These are phyloP conservation scores for Melipona quadrifasciata DNA, from an alignment of 1,140 invertebrate species.

Conservation along the genomic window DNA sequence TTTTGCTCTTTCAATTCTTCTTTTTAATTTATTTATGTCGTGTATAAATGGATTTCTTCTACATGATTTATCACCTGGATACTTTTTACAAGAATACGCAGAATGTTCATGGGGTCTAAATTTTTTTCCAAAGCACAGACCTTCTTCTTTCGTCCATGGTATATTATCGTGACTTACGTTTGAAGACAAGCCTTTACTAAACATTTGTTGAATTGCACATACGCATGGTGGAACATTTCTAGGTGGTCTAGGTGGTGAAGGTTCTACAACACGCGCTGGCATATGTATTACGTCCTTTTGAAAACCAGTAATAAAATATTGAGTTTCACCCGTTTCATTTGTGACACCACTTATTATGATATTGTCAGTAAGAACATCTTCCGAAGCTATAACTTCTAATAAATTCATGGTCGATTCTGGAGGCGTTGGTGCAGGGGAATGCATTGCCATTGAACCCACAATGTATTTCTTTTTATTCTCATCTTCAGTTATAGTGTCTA, in stretches of 20 bases:
- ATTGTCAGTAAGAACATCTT: conserved; percentile 63
- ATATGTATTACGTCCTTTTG: conserved; percentile 57
- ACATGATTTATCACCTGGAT: conserved; percentile 62
- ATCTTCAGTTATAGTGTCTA: conserved; percentile 55
- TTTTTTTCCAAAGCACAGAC: conserved; percentile 66
- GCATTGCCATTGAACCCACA: conserved; percentile 65
- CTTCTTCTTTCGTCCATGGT: conserved; percentile 55
- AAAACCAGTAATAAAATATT: conserved; percentile 60
- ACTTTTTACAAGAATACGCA: conserved; percentile 60
- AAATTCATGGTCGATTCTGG: conserved; percentile 51
- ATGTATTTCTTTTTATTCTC: conserved; percentile 59
- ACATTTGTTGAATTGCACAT: conserved; percentile 63
- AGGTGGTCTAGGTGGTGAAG: conserved; percentile 13
- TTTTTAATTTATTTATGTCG: conserved; percentile 32
- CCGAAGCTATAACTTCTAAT: conserved; percentile 55
- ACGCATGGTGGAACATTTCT: conserved; percentile 70
- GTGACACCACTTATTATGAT: conserved; percentile 64
- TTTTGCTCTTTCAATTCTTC: neutral
- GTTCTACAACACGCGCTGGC: conserved; percentile 47
- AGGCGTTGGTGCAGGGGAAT: conserved; percentile 65
- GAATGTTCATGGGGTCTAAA: conserved; percentile 54
- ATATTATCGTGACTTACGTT: conserved; percentile 52
- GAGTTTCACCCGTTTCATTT: conserved; percentile 58
- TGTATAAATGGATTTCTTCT: conserved; percentile 60
- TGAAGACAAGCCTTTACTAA: conserved; percentile 33